Evolutionary conservation across 2,888 invertebrate species (phyloP).

Genomic region (Drosophila mimica): DNA sequence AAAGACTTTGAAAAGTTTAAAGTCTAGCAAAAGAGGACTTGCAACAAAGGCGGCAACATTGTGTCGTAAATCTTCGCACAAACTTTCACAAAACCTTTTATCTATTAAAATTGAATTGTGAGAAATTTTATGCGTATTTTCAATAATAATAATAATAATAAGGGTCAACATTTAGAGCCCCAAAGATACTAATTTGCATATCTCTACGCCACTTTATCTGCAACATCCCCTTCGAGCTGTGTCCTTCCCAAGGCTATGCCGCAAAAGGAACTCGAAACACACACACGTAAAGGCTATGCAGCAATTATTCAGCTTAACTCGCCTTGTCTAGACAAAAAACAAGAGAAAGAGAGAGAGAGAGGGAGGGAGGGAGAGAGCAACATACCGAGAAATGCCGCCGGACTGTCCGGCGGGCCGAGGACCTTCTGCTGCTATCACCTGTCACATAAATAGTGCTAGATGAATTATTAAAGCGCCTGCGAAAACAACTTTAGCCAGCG

Average conservation of each 20-base stretch:
- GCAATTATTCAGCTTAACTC: slow-evolving; percentile 43
- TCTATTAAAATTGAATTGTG: slow-evolving; percentile 11
- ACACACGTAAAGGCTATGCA: slow-evolving; percentile 5
- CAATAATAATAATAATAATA: background rate
- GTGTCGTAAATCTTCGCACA: background rate
- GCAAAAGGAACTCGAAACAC: background rate
- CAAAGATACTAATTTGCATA: slow-evolving; percentile 15
- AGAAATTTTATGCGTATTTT: slow-evolving; percentile 2
- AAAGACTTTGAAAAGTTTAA: background rate
- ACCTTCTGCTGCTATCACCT: slow-evolving; percentile 75
- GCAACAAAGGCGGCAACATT: background rate
- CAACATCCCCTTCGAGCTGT: background rate
- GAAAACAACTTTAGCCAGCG: slow-evolving; percentile 50
- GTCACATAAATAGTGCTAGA: slow-evolving; percentile 77
- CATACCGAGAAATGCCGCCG: slow-evolving; percentile 9
- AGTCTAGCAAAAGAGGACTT: background rate
- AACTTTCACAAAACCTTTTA: slow-evolving; percentile 4
- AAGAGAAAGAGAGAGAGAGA: no score
- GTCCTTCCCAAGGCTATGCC: slow-evolving; percentile 1
- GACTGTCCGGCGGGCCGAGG: slow-evolving; percentile 28
- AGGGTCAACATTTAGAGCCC: background rate
- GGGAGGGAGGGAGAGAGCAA: background rate
- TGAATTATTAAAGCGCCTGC: slow-evolving; percentile 75
- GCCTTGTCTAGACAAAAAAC: slow-evolving; percentile 38
- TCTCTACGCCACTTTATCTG: background rate